These are phyloP conservation scores for Labia minor DNA, from an alignment of 2,888 invertebrate genomes.

Conservation along the genomic window DNA sequence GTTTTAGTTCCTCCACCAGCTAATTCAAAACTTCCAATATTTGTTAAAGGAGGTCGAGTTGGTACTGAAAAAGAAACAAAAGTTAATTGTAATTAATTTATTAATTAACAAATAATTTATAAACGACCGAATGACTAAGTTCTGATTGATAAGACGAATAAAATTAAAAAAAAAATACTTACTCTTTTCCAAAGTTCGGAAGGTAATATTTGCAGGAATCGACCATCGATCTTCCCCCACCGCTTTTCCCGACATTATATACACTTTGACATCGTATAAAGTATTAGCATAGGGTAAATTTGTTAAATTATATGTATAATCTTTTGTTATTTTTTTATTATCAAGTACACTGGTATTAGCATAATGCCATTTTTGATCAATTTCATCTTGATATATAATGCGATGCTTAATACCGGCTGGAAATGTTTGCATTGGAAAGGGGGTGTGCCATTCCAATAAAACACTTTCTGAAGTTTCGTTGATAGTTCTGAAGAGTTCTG, in stretches of 20 bases:
- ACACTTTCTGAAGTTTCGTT: conserved; percentile 41
- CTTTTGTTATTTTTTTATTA: conserved; percentile 17
- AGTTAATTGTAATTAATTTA: not conserved
- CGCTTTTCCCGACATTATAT: conserved; percentile 45
- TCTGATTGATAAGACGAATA: too few species aligned
- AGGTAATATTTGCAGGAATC: conserved; percentile 46
- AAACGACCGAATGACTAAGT: too few species aligned
- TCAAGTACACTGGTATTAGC: conserved; percentile 23
- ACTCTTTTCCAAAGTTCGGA: conserved; percentile 42
- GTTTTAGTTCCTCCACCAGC: conserved; percentile 33
- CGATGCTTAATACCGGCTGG: conserved; percentile 41
- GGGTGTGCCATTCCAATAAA: conserved; percentile 40
- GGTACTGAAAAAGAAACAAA: conserved; percentile 41
- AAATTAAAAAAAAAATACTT: too few species aligned
- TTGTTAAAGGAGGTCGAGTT: conserved; percentile 54
- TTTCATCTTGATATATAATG: conserved; percentile 35
- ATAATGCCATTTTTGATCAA: not conserved
- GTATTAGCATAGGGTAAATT: conserved; percentile 53
- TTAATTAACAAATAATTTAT: too few species aligned
- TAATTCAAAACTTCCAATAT: conserved; percentile 61
- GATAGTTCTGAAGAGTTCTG: conserved; percentile 38
- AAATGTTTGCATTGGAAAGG: conserved; percentile 40
- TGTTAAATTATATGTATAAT: conserved; percentile 37
- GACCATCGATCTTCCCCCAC: conserved; percentile 58
- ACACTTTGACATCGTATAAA: conserved; percentile 61